Base-by-base conservation (phyloP, 2,113 vertebrate species). In the Tenrec ecaudatus region DNA sequence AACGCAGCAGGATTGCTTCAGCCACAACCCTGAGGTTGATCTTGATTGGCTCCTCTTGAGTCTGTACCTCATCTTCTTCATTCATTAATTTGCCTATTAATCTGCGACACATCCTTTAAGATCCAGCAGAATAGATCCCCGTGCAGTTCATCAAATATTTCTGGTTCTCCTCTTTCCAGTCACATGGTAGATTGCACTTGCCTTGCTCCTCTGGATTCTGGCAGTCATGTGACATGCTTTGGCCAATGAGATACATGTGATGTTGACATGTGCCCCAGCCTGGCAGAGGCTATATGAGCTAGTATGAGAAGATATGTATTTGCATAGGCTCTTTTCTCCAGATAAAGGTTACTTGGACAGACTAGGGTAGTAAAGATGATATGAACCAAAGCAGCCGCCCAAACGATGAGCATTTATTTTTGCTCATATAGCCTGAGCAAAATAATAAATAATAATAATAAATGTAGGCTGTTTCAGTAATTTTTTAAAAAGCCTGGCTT, bases 381-480 rank as follows among this genome's bases (percentile, higher is more conserved):
- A 22, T 23, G 60, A 29, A 66, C 93, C 93, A 94, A n/a, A 84
- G 66, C 10, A 4, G 38, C 29, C 58, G 33, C 22, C 27, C 22
- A 62, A 88, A 36, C 60, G 10, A 31, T 71, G 53, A 64, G 40
- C 47, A 53, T 14, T 53, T 53, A 53, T 14, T 53, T 10, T 53
- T 53, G 9, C 47, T 53, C 47, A 5, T 10, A 53, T 53, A 71
- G 40, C 29, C 40, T 40, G 4, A 53, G 27, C 12, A 60, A n/a
- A 40, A n/a, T n/a, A n/a, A n/a, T n/a, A n/a, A n/a, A n/a, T n/a
- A n/a, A 88, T 25, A 12, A 60, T 88, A 20, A 94, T 79, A 71
- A 29, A 66, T 62, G 0, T 7, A 43, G 29, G 64, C 2, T 71
- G 25, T 82, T 85, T 62, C 69, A 53, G 38, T 82, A 73, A 78